phyloP scores from a whole-genome alignment of 2,888 invertebrate genomes.

The Diloba caeruleocephala region DNA sequence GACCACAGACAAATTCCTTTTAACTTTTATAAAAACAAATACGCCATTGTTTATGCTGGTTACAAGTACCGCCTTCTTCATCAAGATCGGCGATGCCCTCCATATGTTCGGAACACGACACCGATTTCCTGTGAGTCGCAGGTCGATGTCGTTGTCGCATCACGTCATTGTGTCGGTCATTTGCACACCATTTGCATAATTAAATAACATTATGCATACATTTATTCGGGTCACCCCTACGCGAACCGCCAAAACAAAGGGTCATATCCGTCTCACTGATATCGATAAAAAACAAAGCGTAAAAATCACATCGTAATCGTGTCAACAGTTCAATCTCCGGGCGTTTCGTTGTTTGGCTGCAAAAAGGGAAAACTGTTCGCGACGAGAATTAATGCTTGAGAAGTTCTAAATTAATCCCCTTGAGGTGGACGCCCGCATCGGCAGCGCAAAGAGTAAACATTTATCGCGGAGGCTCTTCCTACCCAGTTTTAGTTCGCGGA shows the following conservation, averaged over 20 bases:
- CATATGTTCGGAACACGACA: constrained; percentile 73
- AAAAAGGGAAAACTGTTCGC: constrained; percentile 76
- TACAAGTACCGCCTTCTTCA: constrained; percentile 44
- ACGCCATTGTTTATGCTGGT: constrained; percentile 45
- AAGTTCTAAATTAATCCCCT: constrained; percentile 84
- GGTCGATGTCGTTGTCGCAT: constrained; percentile 73
- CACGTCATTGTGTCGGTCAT: constrained; percentile 75
- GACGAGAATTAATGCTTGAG: constrained; percentile 75
- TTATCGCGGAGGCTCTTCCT: constrained; percentile 61
- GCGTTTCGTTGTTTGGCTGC: constrained; percentile 64
- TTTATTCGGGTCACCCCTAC: constrained; percentile 77
- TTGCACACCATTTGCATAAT: constrained; percentile 87
- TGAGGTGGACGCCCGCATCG: constrained; percentile 73
- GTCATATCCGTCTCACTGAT: constrained; percentile 40
- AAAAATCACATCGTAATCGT: constrained; percentile 63
- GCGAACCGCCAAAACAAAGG: constrained; percentile 71
- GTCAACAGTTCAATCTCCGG: constrained; percentile 67
- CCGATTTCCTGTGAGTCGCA: constrained; percentile 78
- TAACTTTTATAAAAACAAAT: constrained; percentile 44
- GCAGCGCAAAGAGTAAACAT: constrained; percentile 74
- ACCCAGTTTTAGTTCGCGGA: constrained; percentile 66
- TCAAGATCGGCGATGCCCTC: constrained; percentile 64
- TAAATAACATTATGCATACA: constrained; percentile 85
- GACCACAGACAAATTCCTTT: constrained; percentile 40
- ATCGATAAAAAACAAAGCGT: constrained; percentile 45